phyloP scores from a whole-genome alignment of 2,888 invertebrate species.

The Agrochola circellaris region DNA sequence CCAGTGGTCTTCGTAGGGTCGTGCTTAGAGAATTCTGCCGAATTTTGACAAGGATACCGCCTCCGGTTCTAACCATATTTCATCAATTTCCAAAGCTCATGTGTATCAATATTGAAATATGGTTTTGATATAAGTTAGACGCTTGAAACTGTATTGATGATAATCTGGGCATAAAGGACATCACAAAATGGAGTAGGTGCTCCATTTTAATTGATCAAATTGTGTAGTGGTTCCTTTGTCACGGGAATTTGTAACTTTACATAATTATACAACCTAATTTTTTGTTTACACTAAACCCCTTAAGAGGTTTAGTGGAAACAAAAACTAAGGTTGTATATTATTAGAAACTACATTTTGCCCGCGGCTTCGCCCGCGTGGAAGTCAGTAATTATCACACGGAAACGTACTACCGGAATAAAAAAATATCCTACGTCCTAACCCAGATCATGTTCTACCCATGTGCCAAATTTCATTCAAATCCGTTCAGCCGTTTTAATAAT shows the following conservation, averaged over 20 bases:
- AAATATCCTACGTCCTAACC: too few species aligned
- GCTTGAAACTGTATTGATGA: background rate
- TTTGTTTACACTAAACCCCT: too few species aligned
- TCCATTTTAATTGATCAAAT: background rate
- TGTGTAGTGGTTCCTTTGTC: background rate
- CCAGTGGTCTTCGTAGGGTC: too few species aligned
- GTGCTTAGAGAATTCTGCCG: background rate
- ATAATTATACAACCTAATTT: too few species aligned
- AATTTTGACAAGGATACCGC: constrained; percentile 3
- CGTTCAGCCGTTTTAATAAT: too few species aligned
- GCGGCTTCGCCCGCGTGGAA: too few species aligned
- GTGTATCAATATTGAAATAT: background rate
- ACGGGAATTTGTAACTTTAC: background rate
- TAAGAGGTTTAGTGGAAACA: too few species aligned
- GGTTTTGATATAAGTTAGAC: background rate
- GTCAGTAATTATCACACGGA: too few species aligned
- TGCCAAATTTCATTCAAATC: too few species aligned
- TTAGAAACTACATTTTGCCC: background rate
- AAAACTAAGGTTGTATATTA: background rate
- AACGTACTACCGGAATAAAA: too few species aligned
- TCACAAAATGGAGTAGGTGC: too few species aligned
- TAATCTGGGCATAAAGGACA: background rate
- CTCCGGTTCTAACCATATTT: background rate
- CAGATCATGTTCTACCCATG: too few species aligned
- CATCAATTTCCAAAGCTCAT: background rate